Evolutionary conservation across 2,113 vertebrate genomes (phyloP).

Genomic region (Melanerpes formicivorus): DNA sequence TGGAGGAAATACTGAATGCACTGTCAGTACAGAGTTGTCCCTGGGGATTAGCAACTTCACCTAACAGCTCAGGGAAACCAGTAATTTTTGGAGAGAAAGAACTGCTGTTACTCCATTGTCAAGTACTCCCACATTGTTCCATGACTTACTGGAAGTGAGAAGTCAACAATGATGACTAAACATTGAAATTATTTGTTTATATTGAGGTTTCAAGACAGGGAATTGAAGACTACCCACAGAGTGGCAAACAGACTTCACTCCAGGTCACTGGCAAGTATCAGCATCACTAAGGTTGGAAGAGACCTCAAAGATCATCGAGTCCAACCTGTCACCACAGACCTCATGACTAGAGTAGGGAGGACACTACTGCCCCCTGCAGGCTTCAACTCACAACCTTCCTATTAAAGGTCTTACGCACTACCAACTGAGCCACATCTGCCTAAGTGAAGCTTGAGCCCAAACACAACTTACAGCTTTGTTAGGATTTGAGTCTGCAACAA

Average conservation of each 20-base stretch:
- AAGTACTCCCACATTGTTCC: not conserved
- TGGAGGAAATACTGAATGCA: not conserved
- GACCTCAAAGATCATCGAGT: too few species aligned
- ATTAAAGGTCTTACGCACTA: too few species aligned
- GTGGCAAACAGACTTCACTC: not conserved
- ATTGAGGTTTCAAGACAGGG: not conserved
- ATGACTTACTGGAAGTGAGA: not conserved
- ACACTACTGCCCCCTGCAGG: too few species aligned
- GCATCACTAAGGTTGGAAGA: too few species aligned
- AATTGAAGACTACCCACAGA: not conserved
- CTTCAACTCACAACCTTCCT: too few species aligned
- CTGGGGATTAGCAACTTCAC: not conserved
- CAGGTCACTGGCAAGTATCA: not conserved
- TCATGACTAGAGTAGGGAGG: too few species aligned
- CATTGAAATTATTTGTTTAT: not conserved
- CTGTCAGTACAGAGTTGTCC: not conserved
- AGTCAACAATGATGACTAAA: not conserved
- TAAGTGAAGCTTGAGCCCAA: not conserved
- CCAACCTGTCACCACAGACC: too few species aligned
- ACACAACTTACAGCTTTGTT: not conserved
- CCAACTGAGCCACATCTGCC: too few species aligned
- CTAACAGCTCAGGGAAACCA: not conserved
- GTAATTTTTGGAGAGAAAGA: not conserved
- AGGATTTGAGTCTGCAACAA: constrained; percentile 36
- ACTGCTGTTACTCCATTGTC: not conserved